Percentiles rank a stretch among this genome's conserved stretches.
These are phyloP conservation scores for Campoplex capitator DNA, from an alignment of 2,888 invertebrate species.

Conservation along the genomic window DNA sequence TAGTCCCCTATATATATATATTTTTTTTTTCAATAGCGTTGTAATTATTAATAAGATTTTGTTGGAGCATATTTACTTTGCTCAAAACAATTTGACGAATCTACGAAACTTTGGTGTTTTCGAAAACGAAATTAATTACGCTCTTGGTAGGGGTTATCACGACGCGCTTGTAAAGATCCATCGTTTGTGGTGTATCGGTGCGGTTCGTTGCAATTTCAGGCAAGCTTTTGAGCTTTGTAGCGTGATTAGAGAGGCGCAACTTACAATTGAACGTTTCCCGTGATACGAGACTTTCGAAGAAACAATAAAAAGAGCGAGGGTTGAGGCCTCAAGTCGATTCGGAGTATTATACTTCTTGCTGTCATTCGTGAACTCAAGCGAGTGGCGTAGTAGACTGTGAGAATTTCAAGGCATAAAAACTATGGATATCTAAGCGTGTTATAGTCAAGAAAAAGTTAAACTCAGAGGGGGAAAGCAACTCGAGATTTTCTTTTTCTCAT, in stretches of 20 bases:
- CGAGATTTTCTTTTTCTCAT: constrained; percentile 1
- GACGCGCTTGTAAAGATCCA: neutral
- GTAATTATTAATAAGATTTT: neutral
- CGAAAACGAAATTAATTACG: neutral
- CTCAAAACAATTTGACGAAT: neutral
- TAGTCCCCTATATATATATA: no score
- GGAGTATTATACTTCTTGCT: neutral
- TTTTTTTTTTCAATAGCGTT: neutral
- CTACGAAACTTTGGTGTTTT: neutral
- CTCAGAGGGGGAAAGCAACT: neutral
- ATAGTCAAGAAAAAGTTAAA: neutral
- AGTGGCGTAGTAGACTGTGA: neutral
- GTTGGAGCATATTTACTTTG: neutral
- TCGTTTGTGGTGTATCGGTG: neutral
- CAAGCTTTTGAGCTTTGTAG: constrained; percentile 31
- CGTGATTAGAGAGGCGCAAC: constrained; percentile 26
- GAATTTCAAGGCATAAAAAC: neutral
- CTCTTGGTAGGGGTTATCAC: neutral
- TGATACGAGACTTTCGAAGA: neutral
- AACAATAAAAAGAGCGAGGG: neutral
- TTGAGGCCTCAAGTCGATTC: no score
- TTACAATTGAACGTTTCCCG: constrained; percentile 20
- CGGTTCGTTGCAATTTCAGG: constrained; percentile 23
- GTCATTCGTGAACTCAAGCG: neutral
- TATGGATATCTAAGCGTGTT: neutral